Evolutionary conservation across 2,888 invertebrate species (phyloP).

Genomic region (Acleris emargana): DNA sequence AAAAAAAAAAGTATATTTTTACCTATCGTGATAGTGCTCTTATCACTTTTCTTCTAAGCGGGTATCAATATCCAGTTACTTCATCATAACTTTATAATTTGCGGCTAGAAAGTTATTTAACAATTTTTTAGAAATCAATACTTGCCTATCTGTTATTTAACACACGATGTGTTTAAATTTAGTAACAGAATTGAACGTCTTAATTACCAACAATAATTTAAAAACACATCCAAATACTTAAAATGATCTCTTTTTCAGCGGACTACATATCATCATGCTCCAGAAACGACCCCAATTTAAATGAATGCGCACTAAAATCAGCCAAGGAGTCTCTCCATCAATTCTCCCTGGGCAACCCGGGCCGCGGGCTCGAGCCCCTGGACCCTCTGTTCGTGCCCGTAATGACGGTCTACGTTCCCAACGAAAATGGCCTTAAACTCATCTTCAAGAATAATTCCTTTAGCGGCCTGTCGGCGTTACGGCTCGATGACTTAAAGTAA

Average conservation of each 20-base stretch:
- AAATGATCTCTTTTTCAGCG: constrained; percentile 49
- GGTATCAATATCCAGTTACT: too few species aligned
- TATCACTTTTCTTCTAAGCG: too few species aligned
- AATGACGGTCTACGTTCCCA: constrained; percentile 63
- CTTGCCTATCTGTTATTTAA: too few species aligned
- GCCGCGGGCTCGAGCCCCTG: constrained; percentile 53
- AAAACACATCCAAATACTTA: neutral
- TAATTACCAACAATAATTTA: neutral
- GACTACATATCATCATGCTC: constrained; percentile 61
- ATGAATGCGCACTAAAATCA: constrained; percentile 62
- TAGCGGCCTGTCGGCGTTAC: constrained; percentile 59
- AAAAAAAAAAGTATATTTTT: too few species aligned
- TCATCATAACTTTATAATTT: too few species aligned
- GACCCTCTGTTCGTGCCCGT: constrained; percentile 62
- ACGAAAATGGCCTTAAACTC: constrained; percentile 62
- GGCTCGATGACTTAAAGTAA: constrained; percentile 58
- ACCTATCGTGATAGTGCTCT: too few species aligned
- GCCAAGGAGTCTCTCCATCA: constrained; percentile 57
- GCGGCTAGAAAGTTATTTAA: constrained; percentile 26
- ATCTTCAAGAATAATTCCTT: constrained; percentile 64
- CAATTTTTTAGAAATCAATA: too few species aligned
- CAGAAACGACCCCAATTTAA: constrained; percentile 63
- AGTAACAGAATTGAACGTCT: neutral
- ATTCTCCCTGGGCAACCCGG: constrained; percentile 59
- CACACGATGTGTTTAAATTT: too few species aligned